A percentile compares a stretch with the other conserved stretches of the same genome.
These are phyloP conservation scores for Eonycteris spelaea DNA, from an alignment of 2,113 vertebrate species.

Conservation along the genomic window DNA sequence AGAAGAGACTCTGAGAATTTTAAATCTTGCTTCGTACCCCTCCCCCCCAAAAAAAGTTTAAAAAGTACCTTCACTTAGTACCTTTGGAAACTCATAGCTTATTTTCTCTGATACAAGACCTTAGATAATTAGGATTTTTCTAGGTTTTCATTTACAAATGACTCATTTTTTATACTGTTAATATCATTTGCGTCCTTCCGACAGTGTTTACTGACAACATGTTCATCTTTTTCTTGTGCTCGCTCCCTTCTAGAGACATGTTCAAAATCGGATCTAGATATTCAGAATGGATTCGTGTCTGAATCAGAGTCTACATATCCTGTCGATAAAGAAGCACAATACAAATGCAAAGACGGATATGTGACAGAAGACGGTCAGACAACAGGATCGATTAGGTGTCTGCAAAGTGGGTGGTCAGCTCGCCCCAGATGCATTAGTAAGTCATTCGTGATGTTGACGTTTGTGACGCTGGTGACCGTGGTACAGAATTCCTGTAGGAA, in stretches of 20 bases:
- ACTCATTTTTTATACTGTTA: not conserved
- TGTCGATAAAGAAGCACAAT: not conserved
- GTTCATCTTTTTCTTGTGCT: not conserved
- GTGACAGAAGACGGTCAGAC: conserved; percentile 62
- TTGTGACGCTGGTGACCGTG: not conserved
- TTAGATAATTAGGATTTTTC: not conserved
- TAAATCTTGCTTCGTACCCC: not conserved
- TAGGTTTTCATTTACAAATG: not conserved
- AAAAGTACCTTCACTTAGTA: not conserved
- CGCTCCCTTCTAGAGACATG: conserved; percentile 59
- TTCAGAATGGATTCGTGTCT: conserved; percentile 68
- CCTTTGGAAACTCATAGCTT: not conserved
- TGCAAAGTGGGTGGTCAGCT: conserved; percentile 64
- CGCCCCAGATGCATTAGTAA: conserved; percentile 79
- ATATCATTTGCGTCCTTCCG: not conserved
- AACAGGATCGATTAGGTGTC: conserved; percentile 31
- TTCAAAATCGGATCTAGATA: fast-evolving
- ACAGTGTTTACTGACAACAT: no score
- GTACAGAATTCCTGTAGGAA: not conserved
- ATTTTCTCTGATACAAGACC: not conserved
- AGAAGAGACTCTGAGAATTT: not conserved
- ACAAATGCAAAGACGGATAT: not conserved
- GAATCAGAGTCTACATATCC: fast-evolving
- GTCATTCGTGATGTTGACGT: conserved; percentile 26
- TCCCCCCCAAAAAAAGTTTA: no score